phyloP scores from a whole-genome alignment of 2,113 vertebrate species.

The Trematomus loennbergii region DNA sequence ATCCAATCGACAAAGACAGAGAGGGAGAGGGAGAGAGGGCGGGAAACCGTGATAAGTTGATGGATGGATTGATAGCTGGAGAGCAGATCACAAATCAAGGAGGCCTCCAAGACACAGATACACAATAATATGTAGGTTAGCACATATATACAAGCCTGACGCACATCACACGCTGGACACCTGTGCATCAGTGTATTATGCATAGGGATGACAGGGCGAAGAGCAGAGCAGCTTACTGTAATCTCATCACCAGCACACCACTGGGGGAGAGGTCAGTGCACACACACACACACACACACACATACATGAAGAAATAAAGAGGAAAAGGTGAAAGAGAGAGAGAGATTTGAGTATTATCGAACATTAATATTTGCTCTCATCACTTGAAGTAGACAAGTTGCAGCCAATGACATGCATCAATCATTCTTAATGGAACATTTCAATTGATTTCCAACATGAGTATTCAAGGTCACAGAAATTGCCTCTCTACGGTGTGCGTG shows the following conservation, averaged over 20 bases:
- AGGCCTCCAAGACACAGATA: constrained; percentile 13
- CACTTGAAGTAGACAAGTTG: constrained; percentile 59
- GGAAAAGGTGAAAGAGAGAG: constrained; percentile 20
- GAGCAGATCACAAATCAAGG: constrained; percentile 63
- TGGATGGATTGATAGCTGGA: constrained; percentile 60
- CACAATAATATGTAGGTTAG: constrained; percentile 39
- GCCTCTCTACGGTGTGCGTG: constrained; percentile 4
- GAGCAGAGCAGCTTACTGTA: constrained; percentile 72
- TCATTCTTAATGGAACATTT: constrained; percentile 80
- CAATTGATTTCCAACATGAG: constrained; percentile 74
- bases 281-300: neutral
- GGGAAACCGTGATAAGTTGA: constrained; percentile 44
- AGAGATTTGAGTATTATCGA: constrained; percentile 52
- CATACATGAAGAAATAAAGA: neutral
- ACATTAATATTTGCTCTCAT: constrained; percentile 71
- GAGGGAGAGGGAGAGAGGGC: constrained; percentile 14
- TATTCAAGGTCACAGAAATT: constrained; percentile 76
- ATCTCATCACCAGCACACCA: constrained; percentile 74
- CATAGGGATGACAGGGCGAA: constrained; percentile 53
- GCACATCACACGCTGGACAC: constrained; percentile 34
- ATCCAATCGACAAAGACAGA: constrained; percentile 78
- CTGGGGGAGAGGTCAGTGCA: constrained; percentile 61
- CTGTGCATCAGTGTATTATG: constrained; percentile 56
- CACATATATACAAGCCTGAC: neutral
- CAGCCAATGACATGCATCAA: constrained; percentile 76